Evolutionary conservation across 2,113 vertebrate species (phyloP), one percentile per base, ranked within the genome.

Genomic region (Pica pica): DNA sequence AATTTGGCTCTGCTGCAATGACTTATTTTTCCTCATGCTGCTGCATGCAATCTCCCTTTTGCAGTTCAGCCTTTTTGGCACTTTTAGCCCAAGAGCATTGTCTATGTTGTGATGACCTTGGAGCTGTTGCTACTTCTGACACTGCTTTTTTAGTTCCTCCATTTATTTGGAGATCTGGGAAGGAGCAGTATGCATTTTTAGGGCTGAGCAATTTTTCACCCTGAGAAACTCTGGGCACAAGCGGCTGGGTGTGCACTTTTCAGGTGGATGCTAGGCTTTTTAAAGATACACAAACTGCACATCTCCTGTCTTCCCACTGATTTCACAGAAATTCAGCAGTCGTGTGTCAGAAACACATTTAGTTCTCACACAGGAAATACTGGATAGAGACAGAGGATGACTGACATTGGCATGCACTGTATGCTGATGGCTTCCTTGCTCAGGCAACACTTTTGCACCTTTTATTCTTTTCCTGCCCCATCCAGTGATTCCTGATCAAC

Each of bases 1-100:
- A 95, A 90, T 69, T 80, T 95, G 65, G 44, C 80, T 95, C 78
- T 71, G 78, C 88, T 94, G 81, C 85, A 96, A 59, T 18, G 23
- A 46, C 55, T 93, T 86, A 82, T 92, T 95, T 93, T 83, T 87
- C 65, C 60, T 90, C 41, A 52, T 65, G 41, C 23, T 21, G 80
- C 93, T 92, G 53, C 46, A 60, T 61, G 10, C 1, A 1, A 21
- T 44, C n/a, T 93, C 64, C 44, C 27, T 87, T 91, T 71, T 90
- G 63, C 61, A 82, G 59, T 68, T 89, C 87, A 93, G 37, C 33
- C 39, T 67, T 94, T 91, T 88, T 37, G 47, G 28, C 18, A 56
- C 18, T 46, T 89, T 76, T 24, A 74, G 74, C 67, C 63, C 67
- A 84, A 89, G 65, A 94, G 76, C 20, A 65, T 83, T 96, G 57